Evolutionary conservation across 2,888 invertebrate genomes (phyloP).

Genomic region (Pseudococcus jackbeardsleyi): DNA sequence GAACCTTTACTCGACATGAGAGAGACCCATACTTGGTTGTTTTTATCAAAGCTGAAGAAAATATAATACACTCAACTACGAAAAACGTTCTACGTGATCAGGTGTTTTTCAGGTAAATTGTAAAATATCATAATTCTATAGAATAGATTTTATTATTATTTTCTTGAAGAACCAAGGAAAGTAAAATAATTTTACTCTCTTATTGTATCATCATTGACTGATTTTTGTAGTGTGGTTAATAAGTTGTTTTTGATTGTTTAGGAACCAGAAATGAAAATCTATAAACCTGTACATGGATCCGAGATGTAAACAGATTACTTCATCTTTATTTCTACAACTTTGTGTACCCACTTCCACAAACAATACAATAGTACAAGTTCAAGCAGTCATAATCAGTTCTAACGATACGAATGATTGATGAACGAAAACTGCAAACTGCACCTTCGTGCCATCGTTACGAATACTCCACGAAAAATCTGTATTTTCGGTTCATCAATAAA

Average conservation of each 20-base stretch:
- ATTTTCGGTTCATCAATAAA: not conserved
- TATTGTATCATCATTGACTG: not conserved
- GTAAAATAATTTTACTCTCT: too few species aligned
- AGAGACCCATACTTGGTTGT: too few species aligned
- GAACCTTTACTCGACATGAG: too few species aligned
- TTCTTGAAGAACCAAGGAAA: too few species aligned
- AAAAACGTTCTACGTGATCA: not conserved
- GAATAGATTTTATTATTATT: too few species aligned
- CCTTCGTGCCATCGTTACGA: not conserved
- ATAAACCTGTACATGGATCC: not conserved
- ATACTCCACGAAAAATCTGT: not conserved
- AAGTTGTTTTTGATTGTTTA: not conserved
- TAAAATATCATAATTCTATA: not conserved
- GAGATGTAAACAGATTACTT: not conserved
- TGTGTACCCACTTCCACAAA: not conserved
- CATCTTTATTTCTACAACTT: not conserved
- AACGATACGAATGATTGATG: not conserved
- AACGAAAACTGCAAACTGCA: slow-evolving; percentile 11
- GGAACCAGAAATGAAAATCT: not conserved
- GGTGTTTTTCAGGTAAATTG: not conserved
- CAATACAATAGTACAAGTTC: not conserved
- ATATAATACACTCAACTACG: not conserved
- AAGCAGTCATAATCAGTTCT: not conserved
- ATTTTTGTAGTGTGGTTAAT: not conserved
- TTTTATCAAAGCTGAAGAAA: too few species aligned